Evolutionary conservation across 2,797 vertebrate genomes (phyloP).

Genomic region (Podargus strigoides): DNA sequence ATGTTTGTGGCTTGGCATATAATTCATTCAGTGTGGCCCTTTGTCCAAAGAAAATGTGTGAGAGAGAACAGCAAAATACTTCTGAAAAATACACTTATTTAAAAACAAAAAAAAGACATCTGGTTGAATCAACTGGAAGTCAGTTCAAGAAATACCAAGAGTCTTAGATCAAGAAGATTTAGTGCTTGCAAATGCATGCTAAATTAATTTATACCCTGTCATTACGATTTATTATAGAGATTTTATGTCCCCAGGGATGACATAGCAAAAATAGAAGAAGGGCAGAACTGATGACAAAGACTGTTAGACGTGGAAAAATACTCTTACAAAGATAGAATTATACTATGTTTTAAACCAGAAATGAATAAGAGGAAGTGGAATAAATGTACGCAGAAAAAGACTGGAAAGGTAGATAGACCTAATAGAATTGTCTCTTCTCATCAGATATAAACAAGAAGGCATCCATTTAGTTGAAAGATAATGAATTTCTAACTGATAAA

Average conservation of each 20-base stretch:
- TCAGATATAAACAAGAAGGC: not conserved
- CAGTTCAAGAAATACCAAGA: conserved; percentile 1
- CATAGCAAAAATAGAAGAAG: not conserved
- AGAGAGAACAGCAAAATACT: not conserved
- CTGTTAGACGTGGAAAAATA: not conserved
- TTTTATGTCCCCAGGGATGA: not conserved
- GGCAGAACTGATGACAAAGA: not conserved
- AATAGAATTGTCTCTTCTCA: not conserved
- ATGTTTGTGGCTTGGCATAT: not conserved
- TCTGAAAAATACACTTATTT: not conserved
- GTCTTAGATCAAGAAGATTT: not conserved
- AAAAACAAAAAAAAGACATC: not conserved
- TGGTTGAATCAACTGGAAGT: not conserved
- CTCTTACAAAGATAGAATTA: not conserved
- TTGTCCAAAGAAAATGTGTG: not conserved
- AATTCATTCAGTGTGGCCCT: not conserved
- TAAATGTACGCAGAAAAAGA: not conserved
- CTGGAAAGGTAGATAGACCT: not conserved
- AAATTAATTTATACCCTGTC: conserved; percentile 43
- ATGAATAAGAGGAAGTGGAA: not conserved
- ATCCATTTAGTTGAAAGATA: not conserved
- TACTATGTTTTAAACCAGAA: not conserved
- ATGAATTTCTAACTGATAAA: not conserved
- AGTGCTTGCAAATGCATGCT: not conserved
- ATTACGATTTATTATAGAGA: not conserved